Evolutionary conservation across 2,797 vertebrate species (phyloP).

Genomic region (Gambusia yucatana): DNA sequence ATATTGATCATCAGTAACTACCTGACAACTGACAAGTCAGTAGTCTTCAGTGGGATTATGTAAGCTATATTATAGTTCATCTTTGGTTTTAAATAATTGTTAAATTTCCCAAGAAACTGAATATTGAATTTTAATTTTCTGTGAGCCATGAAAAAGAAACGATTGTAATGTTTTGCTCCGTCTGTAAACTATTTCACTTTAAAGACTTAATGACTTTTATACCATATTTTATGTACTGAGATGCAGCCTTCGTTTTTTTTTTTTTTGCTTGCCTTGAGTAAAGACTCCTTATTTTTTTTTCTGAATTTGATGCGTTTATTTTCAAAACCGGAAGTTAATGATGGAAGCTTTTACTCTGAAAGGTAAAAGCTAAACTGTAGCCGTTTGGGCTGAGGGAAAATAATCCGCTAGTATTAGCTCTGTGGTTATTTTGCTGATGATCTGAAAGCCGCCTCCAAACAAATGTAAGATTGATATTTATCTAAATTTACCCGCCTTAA

Average conservation of each 20-base stretch:
- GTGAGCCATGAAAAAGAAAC: background rate
- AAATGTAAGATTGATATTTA: conserved; percentile 52
- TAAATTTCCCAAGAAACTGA: background rate
- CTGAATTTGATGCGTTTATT: conserved; percentile 15
- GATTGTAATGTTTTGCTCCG: background rate
- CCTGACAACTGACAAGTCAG: background rate
- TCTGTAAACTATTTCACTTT: background rate
- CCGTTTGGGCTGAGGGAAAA: conserved; percentile 4
- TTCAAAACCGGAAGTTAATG: conserved; percentile 23
- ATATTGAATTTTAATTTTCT: background rate
- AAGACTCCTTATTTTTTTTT: background rate
- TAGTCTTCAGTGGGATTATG: background rate
- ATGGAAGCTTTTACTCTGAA: conserved; percentile 54
- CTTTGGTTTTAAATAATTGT: background rate
- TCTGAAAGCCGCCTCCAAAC: conserved; percentile 23
- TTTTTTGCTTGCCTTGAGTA: background rate
- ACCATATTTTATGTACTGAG: background rate
- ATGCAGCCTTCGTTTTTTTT: background rate
- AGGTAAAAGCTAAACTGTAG: conserved; percentile 29
- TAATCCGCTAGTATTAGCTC: conserved; percentile 19
- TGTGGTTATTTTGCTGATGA: conserved; percentile 39
- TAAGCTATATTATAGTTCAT: background rate
- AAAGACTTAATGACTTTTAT: background rate
- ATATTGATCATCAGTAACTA: background rate
- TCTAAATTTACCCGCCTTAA: background rate